Conservation (phyloP, 2,888 invertebrate genomes). For the Sarcophaga variegata region DNA sequence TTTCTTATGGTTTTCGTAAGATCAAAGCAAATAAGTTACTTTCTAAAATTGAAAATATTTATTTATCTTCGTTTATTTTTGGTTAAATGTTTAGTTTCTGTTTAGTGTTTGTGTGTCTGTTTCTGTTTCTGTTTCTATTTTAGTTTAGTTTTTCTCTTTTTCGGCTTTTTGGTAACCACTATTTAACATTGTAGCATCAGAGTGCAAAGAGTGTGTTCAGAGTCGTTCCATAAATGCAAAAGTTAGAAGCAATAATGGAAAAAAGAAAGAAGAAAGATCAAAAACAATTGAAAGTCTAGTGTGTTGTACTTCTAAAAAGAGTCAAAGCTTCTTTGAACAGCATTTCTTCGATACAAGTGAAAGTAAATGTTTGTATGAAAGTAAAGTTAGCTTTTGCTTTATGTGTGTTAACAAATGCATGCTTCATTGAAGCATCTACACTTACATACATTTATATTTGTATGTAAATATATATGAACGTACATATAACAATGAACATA, state of each 20-base stretch:
- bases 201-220: constrained; percentile 12
- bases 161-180: constrained; percentile 17
- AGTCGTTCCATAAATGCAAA: constrained; percentile 47
- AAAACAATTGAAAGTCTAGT: constrained; percentile 68
- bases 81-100: neutral
- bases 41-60: constrained; percentile 68
- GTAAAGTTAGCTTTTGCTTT: constrained; percentile 57
- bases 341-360: constrained; percentile 69
- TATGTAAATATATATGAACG: neutral
- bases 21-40: constrained; percentile 69
- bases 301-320: constrained; percentile 55
- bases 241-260: constrained; percentile 41
- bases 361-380: constrained; percentile 66
- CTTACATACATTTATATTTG: neutral
- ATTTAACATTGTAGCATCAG: constrained; percentile 51
- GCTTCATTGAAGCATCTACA: constrained; percentile 20
- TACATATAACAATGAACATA: constrained; percentile 1
- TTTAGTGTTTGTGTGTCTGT: constrained; percentile 18
- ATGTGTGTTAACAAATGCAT: constrained; percentile 56
- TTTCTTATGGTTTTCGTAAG: constrained; percentile 43
- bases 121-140: neutral
- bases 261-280: constrained; percentile 10
- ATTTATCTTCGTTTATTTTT: constrained; percentile 47
- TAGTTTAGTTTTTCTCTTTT: too few relatives aligned
- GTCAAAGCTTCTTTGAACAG: constrained; percentile 43